Base-by-base conservation (phyloP, 1,140 invertebrate genomes). In the Drosophila repleta region DNA sequence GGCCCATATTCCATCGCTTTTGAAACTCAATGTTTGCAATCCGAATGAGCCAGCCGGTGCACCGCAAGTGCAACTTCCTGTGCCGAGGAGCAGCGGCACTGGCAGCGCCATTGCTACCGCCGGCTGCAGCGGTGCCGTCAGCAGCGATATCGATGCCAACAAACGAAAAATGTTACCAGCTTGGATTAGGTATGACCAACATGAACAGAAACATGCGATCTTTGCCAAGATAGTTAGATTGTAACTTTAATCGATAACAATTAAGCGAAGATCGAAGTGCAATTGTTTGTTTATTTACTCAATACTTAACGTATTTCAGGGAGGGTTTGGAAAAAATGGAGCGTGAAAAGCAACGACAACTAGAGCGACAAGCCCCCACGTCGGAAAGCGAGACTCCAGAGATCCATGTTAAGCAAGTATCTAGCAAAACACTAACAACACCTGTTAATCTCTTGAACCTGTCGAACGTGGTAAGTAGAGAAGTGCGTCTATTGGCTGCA, bases 251-350 rank as follows among this genome's bases (percentile, higher is more conserved):
- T n/a, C n/a, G n/a, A n/a, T n/a, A n/a, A n/a, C n/a, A n/a, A n/a
- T n/a, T n/a, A n/a, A n/a, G n/a, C n/a, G n/a, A n/a, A n/a, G n/a
- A n/a, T n/a, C n/a, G n/a, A n/a, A 5, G 6, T 26, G 29, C 29
- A 29, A 29, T 29, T 29, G 8, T 29, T 8, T 29, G 4, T 3
- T 24, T 24, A 24, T 24, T 43, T 43, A 11, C 3, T 56, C 13
- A 55, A n/a, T 39, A n/a, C 35, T 35, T 35, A 3, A 15, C 21
- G 11, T 46, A 21, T 46, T 61, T 6, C 46, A 92, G 91, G 39
- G 90, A 80, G 93, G 94, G 98, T 35, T 92, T 99, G 63, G 98
- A 99, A 91, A 99, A 99, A 93, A 99, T 99, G 97, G 98, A 99
- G 92, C 93, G 96, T 51, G 98, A 99, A 76, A 99, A 99, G 92